Percentiles rank a stretch among this genome's conserved stretches.
Conservation (phyloP, 2,888 invertebrate species). For the Catocala sponsa region DNA sequence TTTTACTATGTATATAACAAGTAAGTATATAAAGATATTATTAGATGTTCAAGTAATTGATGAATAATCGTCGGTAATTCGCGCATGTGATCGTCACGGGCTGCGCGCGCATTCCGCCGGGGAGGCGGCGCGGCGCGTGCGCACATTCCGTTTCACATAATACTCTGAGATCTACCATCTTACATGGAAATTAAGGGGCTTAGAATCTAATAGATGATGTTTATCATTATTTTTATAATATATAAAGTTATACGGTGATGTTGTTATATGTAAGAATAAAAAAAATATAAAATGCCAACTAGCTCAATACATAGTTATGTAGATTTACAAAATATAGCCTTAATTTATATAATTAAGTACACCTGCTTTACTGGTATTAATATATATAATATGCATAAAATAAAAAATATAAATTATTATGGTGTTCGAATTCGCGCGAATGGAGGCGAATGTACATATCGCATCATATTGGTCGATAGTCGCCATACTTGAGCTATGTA, state of each 20-base stretch:
- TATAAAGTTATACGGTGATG: neutral
- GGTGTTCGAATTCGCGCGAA: too few relatives aligned
- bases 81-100: constrained; percentile 54
- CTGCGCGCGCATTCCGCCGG: constrained; percentile 69
- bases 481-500: constrained; percentile 1
- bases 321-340: too few relatives aligned
- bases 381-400: too few relatives aligned
- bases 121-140: constrained; percentile 74
- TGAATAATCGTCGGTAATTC: constrained; percentile 47
- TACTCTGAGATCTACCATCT: constrained; percentile 56
- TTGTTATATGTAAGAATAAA: neutral
- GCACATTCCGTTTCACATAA: constrained; percentile 85
- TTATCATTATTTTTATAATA: constrained; percentile 4
- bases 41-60: constrained; percentile 36
- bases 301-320: too few relatives aligned
- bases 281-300: too few relatives aligned
- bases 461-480: neutral
- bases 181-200: constrained; percentile 60
- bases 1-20: neutral
- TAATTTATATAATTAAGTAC: too few relatives aligned
- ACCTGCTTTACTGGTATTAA: too few relatives aligned
- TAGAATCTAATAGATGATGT: constrained; percentile 38
- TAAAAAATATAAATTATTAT: too few relatives aligned
- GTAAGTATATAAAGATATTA: constrained; percentile 21
- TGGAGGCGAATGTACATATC: too few relatives aligned